Evolutionary conservation across 2,113 vertebrate species (phyloP).

Genomic region (Diphyllodes magnificus): DNA sequence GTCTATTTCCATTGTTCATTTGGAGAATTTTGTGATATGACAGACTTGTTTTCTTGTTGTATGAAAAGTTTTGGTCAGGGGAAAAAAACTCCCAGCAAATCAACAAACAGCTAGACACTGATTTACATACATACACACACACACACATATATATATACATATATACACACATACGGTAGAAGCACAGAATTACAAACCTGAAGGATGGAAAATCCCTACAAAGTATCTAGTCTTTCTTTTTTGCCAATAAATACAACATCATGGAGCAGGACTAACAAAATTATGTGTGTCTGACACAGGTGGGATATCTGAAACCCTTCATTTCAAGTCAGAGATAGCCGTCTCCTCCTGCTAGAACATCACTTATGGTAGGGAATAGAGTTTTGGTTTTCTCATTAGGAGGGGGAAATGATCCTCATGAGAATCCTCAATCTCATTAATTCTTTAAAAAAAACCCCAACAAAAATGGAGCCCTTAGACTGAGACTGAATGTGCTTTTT

Average conservation of each 20-base stretch:
- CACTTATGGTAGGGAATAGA: neutral
- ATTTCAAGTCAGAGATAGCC: neutral
- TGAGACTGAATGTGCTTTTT: neutral
- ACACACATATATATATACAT: neutral
- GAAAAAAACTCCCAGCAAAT: neutral
- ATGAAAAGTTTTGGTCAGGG: neutral
- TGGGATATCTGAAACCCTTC: neutral
- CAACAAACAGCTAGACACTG: neutral
- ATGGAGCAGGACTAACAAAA: neutral
- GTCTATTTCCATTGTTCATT: neutral
- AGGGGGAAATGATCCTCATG: neutral
- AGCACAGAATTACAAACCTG: neutral
- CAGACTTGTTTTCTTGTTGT: neutral
- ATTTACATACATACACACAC: neutral
- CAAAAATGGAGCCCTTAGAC: neutral
- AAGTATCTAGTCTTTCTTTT: neutral
- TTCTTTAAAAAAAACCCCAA: neutral
- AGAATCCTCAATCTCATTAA: neutral
- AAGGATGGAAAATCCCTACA: neutral
- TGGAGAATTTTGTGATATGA: neutral
- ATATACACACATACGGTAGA: neutral
- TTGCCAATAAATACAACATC: neutral
- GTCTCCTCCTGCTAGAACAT: neutral
- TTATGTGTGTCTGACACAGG: neutral
- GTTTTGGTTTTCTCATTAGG: conserved; percentile 20